Evolutionary conservation across 2,888 invertebrate species (phyloP).

Genomic region (Leptura quadrifasciata): DNA sequence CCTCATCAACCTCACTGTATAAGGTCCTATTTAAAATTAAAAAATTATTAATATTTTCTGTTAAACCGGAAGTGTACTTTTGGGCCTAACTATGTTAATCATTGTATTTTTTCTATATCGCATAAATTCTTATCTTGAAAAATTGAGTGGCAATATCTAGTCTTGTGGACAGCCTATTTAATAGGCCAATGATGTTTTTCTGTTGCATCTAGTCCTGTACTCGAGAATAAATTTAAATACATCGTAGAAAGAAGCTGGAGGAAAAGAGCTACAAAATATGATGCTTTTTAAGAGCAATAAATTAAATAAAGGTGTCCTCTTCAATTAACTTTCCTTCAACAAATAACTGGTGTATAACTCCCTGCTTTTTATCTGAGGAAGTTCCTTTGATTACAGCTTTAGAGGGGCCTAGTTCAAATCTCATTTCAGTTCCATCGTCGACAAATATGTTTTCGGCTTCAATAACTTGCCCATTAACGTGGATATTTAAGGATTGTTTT

Average conservation of each 20-base stretch:
- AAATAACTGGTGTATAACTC: slow-evolving; percentile 69
- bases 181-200: background rate
- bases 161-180: too few relatives aligned
- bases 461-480: slow-evolving; percentile 83
- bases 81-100: too few relatives aligned
- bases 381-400: slow-evolving; percentile 74
- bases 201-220: background rate
- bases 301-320: slow-evolving; percentile 61
- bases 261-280: background rate
- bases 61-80: too few relatives aligned
- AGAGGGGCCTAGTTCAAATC: slow-evolving; percentile 79
- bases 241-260: background rate
- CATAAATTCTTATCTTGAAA: too few relatives aligned
- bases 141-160: too few relatives aligned
- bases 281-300: background rate
- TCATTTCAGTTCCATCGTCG: slow-evolving; percentile 89
- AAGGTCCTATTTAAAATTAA: too few relatives aligned
- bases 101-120: too few relatives aligned
- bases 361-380: slow-evolving; percentile 75
- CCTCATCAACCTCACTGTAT: too few relatives aligned
- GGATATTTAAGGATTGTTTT: slow-evolving; percentile 84
- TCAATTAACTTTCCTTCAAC: slow-evolving; percentile 66
- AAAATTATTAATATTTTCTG: too few relatives aligned
- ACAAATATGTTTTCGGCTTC: slow-evolving; percentile 88
- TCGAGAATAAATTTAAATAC: background rate